A percentile compares a stretch with the other conserved stretches of the same genome.
Conservation (phyloP, 2,113 vertebrate species). For the Platysteira castanea region DNA sequence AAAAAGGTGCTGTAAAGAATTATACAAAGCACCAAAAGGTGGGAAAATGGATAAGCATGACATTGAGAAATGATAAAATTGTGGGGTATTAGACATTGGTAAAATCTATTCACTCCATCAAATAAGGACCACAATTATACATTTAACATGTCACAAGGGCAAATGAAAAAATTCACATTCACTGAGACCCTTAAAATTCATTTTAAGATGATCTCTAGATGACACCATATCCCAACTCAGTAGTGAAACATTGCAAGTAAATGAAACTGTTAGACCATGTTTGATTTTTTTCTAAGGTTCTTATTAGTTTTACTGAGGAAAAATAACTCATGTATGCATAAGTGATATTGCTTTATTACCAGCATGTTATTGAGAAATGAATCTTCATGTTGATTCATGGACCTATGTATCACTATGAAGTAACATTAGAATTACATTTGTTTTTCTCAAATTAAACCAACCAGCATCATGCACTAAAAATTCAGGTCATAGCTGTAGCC, state of each 20-base stretch:
- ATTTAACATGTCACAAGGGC: neutral
- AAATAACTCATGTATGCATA: neutral
- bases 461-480: constrained; percentile 43
- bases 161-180: neutral
- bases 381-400: neutral
- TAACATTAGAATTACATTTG: neutral
- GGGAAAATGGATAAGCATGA: constrained; percentile 8
- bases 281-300: neutral
- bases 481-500: constrained; percentile 50
- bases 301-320: neutral
- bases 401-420: neutral
- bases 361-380: neutral
- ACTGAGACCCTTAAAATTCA: neutral
- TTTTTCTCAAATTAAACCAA: constrained; percentile 45
- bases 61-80: constrained; percentile 44
- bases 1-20: constrained; percentile 21
- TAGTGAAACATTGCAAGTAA: neutral
- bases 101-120: constrained; percentile 9
- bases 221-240: neutral
- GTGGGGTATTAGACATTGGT: neutral
- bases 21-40: neutral
- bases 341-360: neutral
- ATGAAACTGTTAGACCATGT: neutral
- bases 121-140: neutral
- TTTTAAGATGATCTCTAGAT: neutral